Evolutionary conservation across 2,888 invertebrate genomes (phyloP), one percentile per base, ranked within the genome.

Genomic region (Colostygia pectinataria): DNA sequence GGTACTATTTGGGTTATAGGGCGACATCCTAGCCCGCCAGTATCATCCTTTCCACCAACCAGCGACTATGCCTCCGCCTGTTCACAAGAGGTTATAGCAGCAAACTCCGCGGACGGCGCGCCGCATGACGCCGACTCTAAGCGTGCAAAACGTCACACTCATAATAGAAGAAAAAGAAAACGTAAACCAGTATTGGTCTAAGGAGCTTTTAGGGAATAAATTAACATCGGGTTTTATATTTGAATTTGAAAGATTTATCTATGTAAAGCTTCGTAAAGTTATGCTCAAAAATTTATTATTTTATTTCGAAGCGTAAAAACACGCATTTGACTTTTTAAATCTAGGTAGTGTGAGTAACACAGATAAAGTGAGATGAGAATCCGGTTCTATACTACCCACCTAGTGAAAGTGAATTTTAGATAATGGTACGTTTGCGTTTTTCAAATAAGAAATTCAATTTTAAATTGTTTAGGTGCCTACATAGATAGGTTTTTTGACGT

Each of bases 21-120:
- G 83, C 80, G 90, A 88, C 73, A 80, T 86, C 68, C 69, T 87
- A 74, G 83, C 83, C 73, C 84, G 85, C 71, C 87, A 86, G 73
- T 85, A 83, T 75, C 88, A 89, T 64, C 88, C 89, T 68, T 84
- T 77, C 70, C 88, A 87, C 73, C 89, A 88, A 74, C 88, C 88
- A 45, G 77, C 84, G 60, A 61, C 70, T 54, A 68, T 77, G 77
- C 80, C 81, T 34, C 84, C 86, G 56, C 81, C 81, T 59, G 71
- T 74, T 46, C 78, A 77, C 81, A 83, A 85, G 69, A 83, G 85
- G 75, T 90, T 90, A 87, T 89, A 90, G 88, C 90, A 90, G 74
- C 80, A 67, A 70, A 74, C 58, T 31, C 66, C 61, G 58, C 65
- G 65, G 63, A 53, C 37, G 53, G 59, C 46, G 64, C 57, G 51